Evolutionary conservation across 1,140 invertebrate species (phyloP).

Genomic region (Eriosoma lanigerum): DNA sequence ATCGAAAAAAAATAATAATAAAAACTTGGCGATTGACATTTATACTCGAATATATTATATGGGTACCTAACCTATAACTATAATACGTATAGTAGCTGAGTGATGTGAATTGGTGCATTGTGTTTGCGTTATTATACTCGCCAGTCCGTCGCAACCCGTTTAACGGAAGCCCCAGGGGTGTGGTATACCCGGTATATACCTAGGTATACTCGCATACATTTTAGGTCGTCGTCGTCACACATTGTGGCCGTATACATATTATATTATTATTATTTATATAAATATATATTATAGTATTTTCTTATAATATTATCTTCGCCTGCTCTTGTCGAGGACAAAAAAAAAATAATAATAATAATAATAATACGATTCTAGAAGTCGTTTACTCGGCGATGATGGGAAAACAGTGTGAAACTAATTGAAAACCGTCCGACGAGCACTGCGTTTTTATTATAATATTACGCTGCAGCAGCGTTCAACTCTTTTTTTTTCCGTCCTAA

Average conservation of each 20-base stretch:
- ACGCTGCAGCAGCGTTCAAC: too few relatives aligned
- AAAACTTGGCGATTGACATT: constrained; percentile 5
- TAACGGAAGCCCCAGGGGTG: constrained; percentile 37
- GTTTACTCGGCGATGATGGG: not conserved
- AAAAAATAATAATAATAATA: not conserved
- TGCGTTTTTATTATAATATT: too few relatives aligned
- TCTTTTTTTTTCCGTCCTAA: too few relatives aligned
- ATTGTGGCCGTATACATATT: not conserved
- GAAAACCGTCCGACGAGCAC: not conserved
- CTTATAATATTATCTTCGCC: not conserved
- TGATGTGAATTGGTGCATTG: not conserved
- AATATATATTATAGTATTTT: too few relatives aligned
- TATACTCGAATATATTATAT: too few relatives aligned
- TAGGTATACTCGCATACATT: too few relatives aligned
- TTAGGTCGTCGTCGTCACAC: too few relatives aligned
- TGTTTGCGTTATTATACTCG: not conserved
- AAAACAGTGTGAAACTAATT: constrained; percentile 20
- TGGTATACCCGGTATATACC: too few relatives aligned
- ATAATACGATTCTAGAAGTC: not conserved
- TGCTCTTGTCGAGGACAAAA: not conserved
- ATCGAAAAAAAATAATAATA: constrained; percentile 35
- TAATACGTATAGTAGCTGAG: not conserved
- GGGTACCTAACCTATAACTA: too few relatives aligned
- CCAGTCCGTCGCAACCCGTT: constrained; percentile 9
- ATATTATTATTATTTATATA: too few relatives aligned